Conservation (phyloP, 2,888 invertebrate genomes). For the Chaetoderma sp. region DNA sequence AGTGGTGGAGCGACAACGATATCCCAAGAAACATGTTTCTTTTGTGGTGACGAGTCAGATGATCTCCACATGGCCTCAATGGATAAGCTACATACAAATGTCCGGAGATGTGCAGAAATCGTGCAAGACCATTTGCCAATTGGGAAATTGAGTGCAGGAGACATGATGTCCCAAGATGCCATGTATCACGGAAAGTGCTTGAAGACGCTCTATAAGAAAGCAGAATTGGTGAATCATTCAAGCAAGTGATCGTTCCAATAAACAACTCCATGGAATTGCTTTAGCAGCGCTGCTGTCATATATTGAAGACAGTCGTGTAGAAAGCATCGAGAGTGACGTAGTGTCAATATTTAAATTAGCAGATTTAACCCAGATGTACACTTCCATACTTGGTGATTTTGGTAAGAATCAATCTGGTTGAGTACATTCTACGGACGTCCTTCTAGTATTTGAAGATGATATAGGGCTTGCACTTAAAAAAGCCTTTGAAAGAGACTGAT, state of each 20-base stretch:
- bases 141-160: background rate
- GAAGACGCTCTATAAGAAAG: background rate
- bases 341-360: background rate
- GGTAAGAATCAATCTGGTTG: background rate
- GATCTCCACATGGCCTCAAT: background rate
- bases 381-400: background rate
- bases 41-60: background rate
- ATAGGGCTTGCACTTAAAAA: slow-evolving; percentile 3
- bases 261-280: background rate
- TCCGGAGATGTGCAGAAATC: background rate
- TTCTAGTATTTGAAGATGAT: slow-evolving; percentile 7
- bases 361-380: background rate
- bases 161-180: background rate
- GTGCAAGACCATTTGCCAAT: background rate
- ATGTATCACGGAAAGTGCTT: background rate
- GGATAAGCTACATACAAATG: background rate
- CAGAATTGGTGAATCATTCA: background rate
- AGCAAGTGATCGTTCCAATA: background rate
- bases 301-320: background rate
- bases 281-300: slow-evolving; percentile 5
- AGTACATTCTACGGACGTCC: slow-evolving; percentile 14
- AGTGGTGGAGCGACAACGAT: background rate
- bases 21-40: slow-evolving; percentile 5
- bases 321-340: background rate
- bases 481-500: background rate